Percentiles rank a stretch among this genome's conserved stretches.
These are phyloP conservation scores for Cinara cedri DNA, from an alignment of 2,888 invertebrate species.

Conservation along the genomic window DNA sequence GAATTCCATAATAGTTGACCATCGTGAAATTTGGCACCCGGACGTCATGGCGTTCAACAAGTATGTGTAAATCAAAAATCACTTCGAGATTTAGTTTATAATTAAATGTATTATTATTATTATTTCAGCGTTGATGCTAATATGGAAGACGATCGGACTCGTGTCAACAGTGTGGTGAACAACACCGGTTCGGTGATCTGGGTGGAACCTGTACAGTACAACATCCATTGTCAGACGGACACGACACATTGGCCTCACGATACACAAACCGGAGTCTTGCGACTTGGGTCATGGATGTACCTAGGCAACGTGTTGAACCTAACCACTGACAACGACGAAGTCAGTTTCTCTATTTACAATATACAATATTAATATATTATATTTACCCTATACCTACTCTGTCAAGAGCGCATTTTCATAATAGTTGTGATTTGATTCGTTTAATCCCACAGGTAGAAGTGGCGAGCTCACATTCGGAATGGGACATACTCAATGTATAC, in stretches of 20 bases:
- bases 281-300: conserved; percentile 38
- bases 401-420: neutral
- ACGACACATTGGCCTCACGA: conserved; percentile 44
- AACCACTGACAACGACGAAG: conserved; percentile 5
- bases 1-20: conserved; percentile 21
- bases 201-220: conserved; percentile 44
- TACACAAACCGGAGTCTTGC: conserved; percentile 6
- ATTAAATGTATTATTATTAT: neutral
- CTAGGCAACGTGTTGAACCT: conserved; percentile 29
- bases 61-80: conserved; percentile 11
- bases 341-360: neutral
- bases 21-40: conserved; percentile 47
- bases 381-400: neutral
- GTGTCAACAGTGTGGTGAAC: conserved; percentile 10
- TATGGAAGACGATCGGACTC: conserved; percentile 35
- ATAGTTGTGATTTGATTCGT: neutral
- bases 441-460: conserved; percentile 2
- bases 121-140: conserved; percentile 30
- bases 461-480: conserved; percentile 28
- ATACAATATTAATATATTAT: neutral
- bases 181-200: conserved; percentile 5
- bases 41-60: conserved; percentile 43
- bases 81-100: neutral
- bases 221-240: conserved; percentile 43
- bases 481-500: conserved; percentile 22